Percentiles rank a stretch among this genome's conserved stretches.
Evolutionary conservation across 2,888 invertebrate species (phyloP).

Genomic region (Phlogophora meticulosa): DNA sequence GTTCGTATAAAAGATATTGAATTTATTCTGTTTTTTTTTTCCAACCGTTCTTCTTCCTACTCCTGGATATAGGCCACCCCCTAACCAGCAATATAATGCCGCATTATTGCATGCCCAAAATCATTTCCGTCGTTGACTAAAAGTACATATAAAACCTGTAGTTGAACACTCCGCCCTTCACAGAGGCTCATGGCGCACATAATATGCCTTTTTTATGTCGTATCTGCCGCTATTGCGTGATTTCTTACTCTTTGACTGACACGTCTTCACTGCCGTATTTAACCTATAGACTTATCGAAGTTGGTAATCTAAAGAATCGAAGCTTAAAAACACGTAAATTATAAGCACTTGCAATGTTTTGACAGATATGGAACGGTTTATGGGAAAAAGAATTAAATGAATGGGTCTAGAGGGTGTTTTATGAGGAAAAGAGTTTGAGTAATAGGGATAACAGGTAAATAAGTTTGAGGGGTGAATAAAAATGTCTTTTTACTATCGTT

Average conservation of each 20-base stretch:
- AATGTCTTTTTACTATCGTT: neutral
- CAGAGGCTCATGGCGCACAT: neutral
- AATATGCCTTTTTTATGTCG: slow-evolving; percentile 2
- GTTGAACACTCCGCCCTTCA: slow-evolving; percentile 10
- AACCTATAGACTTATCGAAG: neutral
- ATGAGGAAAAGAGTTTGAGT: slow-evolving; percentile 4
- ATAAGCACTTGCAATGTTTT: slow-evolving; percentile 16
- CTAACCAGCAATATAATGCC: neutral
- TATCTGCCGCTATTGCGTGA: slow-evolving; percentile 30
- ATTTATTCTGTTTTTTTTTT: too few relatives aligned
- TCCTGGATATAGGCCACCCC: neutral
- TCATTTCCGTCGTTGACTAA: neutral
- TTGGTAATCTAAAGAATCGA: slow-evolving; percentile 6
- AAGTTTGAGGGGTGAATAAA: slow-evolving; percentile 4
- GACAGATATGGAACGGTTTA: slow-evolving; percentile 28
- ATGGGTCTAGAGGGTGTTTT: neutral
- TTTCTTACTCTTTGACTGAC: slow-evolving; percentile 24
- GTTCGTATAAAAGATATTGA: too few relatives aligned
- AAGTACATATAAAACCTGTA: slow-evolving; percentile 10
- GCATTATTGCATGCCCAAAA: neutral
- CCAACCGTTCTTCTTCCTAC: too few relatives aligned
- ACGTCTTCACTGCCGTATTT: neutral
- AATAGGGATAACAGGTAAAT: neutral
- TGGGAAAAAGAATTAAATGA: neutral
- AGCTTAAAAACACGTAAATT: slow-evolving; percentile 33